These are phyloP conservation scores for Myotis myotis DNA, from an alignment of 2,797 vertebrate genomes.

Conservation along the genomic window DNA sequence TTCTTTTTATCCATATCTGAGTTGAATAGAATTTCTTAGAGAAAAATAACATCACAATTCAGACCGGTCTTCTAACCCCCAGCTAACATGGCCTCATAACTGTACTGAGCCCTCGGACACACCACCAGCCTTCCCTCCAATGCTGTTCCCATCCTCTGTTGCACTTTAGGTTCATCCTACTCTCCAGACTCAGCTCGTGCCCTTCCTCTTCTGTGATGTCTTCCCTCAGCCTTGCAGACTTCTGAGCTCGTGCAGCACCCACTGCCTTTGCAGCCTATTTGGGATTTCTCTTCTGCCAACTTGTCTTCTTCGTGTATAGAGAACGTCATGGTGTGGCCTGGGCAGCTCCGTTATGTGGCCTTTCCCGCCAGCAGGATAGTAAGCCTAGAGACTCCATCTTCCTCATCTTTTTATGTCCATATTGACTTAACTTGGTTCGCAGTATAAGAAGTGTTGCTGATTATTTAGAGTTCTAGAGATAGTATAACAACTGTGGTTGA, in stretches of 20 bases:
- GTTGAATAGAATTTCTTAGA: neutral
- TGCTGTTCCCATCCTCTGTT: rapidly evolving
- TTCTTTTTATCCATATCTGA: neutral
- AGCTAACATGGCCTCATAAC: neutral
- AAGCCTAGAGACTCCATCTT: neutral
- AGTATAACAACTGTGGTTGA: neutral
- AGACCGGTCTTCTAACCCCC: neutral
- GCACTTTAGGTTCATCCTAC: neutral
- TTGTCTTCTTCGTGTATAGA: neutral
- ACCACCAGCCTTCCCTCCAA: too few species aligned
- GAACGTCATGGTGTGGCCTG: neutral
- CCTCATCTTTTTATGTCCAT: neutral
- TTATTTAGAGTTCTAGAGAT: neutral
- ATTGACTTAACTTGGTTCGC: neutral
- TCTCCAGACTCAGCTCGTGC: neutral
- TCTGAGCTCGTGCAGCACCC: neutral
- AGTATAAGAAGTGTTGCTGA: neutral
- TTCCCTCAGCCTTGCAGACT: rapidly evolving
- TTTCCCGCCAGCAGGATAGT: neutral
- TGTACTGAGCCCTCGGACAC: neutral
- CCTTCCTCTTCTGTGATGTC: neutral
- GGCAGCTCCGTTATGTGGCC: neutral
- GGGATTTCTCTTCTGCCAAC: neutral
- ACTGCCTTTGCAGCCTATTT: neutral
- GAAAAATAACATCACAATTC: neutral